A percentile compares a stretch with the other conserved stretches of the same genome.
phyloP scores from a whole-genome alignment of 2,888 invertebrate species.

The Diadegma fenestrale region DNA sequence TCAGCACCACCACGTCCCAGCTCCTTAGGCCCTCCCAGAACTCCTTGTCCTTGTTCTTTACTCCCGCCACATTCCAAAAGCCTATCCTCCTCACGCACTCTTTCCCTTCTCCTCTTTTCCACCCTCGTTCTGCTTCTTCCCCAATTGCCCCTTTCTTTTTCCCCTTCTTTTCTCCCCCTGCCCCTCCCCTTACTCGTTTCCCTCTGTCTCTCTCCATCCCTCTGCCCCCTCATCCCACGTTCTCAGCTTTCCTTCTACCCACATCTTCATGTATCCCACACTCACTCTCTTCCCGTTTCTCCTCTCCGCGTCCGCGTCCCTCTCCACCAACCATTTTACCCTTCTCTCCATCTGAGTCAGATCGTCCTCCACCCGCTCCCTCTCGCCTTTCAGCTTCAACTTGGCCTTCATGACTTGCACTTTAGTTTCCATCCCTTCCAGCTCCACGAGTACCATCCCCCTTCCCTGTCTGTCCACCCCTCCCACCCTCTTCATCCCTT shows the following conservation, averaged over 20 bases:
- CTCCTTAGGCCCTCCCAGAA: conserved; percentile 2
- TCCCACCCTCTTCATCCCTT: too few relatives aligned
- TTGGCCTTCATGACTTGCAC: conserved; percentile 11
- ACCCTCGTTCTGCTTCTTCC: neutral
- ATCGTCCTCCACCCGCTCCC: too few relatives aligned
- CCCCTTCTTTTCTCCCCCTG: neutral
- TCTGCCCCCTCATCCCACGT: neutral
- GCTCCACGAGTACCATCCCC: neutral
- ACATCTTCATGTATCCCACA: neutral
- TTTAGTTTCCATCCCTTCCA: conserved; percentile 6
- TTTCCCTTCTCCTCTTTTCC: neutral
- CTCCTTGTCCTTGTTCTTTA: conserved; percentile 5
- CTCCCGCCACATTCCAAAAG: too few relatives aligned
- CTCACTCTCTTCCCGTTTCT: neutral
- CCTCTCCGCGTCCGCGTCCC: neutral
- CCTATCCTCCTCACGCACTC: too few relatives aligned
- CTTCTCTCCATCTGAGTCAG: too few relatives aligned
- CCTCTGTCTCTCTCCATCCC: neutral
- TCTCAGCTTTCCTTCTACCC: neutral
- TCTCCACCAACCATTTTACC: too few relatives aligned
- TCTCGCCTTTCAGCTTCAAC: too few relatives aligned
- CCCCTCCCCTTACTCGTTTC: neutral
- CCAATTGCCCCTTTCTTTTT: neutral
- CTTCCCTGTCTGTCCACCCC: neutral
- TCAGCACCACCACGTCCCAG: conserved; percentile 6